Evolutionary conservation across 2,888 invertebrate genomes (phyloP).

Genomic region (Drosophila kokeensis): DNA sequence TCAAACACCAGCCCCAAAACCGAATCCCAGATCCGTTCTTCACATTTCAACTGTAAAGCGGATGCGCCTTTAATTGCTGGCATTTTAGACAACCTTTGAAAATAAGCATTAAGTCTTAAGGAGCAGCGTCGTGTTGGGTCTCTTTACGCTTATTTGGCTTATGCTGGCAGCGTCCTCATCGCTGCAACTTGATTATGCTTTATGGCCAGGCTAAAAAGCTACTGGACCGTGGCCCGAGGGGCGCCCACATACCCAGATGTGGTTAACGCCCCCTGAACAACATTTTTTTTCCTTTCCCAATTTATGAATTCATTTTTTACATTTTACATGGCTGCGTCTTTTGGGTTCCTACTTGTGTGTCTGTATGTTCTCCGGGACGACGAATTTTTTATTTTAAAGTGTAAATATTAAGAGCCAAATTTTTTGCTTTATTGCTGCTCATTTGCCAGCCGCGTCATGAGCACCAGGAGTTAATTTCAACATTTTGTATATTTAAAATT

Average conservation of each 20-base stretch:
- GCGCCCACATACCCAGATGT: conserved; percentile 32
- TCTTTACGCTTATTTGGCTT: conserved; percentile 27
- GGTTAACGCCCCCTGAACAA: conserved; percentile 25
- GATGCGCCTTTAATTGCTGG: conserved; percentile 49
- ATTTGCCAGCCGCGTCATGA: conserved; percentile 59
- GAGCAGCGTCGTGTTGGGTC: conserved; percentile 4
- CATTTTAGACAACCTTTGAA: conserved; percentile 28
- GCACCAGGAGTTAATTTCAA: conserved; percentile 27
- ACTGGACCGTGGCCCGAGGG: conserved; percentile 62
- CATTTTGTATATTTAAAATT: conserved; percentile 36
- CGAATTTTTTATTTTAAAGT: conserved; percentile 60
- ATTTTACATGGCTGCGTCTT: conserved; percentile 45
- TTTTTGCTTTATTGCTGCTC: conserved; percentile 72
- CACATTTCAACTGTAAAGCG: conserved; percentile 21
- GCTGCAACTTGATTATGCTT: conserved; percentile 69
- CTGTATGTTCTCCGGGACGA: conserved; percentile 16
- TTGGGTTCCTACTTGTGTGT: conserved; percentile 34
- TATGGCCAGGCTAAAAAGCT: conserved; percentile 58
- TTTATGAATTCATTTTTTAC: conserved; percentile 50
- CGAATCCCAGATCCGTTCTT: conserved; percentile 4
- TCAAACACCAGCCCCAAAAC: conserved; percentile 38
- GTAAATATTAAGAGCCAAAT: conserved; percentile 66
- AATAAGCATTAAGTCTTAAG: conserved; percentile 29
- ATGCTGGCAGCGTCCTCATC: conserved; percentile 22
- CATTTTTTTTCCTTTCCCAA: conserved; percentile 56